Percentiles rank a stretch among this genome's conserved stretches.
Conservation (phyloP, 2,113 vertebrate genomes). For the Platysteira castanea region DNA sequence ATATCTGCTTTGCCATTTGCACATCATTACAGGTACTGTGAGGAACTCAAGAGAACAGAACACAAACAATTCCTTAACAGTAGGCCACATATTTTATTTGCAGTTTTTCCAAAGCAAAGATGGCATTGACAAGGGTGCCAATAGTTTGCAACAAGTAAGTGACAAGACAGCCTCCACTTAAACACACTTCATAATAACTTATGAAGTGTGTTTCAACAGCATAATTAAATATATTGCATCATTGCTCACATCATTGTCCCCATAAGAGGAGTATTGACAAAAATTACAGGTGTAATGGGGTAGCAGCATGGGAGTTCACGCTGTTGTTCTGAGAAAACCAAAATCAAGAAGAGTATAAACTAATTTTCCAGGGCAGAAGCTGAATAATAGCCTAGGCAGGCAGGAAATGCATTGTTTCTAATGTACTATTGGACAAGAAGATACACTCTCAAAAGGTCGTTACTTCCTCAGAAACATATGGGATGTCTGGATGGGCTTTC, state of each 20-base stretch:
- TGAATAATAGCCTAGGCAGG: neutral
- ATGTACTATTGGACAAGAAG: neutral
- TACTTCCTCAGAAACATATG: neutral
- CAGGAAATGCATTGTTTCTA: neutral
- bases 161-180: neutral
- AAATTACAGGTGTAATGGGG: neutral
- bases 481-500: neutral
- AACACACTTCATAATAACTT: neutral
- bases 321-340: neutral
- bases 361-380: neutral
- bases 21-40: neutral
- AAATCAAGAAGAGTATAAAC: neutral
- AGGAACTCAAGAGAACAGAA: neutral
- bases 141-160: neutral
- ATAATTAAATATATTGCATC: neutral
- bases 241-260: neutral
- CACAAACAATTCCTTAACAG: neutral
- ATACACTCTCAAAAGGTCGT: neutral
- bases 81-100: neutral
- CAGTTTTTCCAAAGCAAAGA: neutral
- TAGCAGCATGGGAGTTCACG: neutral
- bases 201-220: neutral
- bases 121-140: neutral
- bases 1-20: neutral
- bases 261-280: neutral